phyloP scores from a whole-genome alignment of 92 coral and sea anemone genomes.

The Paragorgia papillata region DNA sequence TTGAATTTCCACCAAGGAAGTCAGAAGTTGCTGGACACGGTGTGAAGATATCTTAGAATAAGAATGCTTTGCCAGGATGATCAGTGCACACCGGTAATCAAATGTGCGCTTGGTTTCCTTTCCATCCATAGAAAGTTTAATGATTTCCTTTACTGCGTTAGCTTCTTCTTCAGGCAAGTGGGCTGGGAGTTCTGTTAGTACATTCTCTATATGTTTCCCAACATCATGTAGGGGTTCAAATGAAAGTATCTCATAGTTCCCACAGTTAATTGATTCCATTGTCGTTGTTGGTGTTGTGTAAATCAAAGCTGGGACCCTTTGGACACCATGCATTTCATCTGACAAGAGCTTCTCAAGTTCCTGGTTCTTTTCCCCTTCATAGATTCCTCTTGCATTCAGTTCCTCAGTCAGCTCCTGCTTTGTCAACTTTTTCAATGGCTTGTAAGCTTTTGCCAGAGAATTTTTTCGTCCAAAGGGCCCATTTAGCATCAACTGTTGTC shows the following conservation, averaged over 20 bases:
- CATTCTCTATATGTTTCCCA: slow-evolving; percentile 44
- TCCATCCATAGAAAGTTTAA: slow-evolving; percentile 39
- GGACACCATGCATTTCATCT: too few relatives aligned
- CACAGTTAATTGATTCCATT: slow-evolving; percentile 33
- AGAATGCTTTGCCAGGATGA: slow-evolving; percentile 43
- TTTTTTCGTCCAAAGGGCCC: slow-evolving; percentile 8
- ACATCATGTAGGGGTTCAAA: too few relatives aligned
- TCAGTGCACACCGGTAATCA: too few relatives aligned
- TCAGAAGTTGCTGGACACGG: slow-evolving; percentile 50
- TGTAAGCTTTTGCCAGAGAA: too few relatives aligned
- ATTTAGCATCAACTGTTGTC: slow-evolving; percentile 11
- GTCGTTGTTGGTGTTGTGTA: slow-evolving; percentile 7
- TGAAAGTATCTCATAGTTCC: slow-evolving; percentile 59
- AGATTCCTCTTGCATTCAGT: too few relatives aligned
- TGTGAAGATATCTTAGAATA: slow-evolving; percentile 39
- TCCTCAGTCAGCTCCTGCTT: too few relatives aligned
- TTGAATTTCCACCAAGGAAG: too few relatives aligned
- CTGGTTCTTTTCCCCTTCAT: background rate
- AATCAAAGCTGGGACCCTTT: too few relatives aligned
- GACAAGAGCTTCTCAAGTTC: too few relatives aligned
- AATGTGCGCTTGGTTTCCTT: too few relatives aligned
- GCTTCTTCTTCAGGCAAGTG: slow-evolving; percentile 53
- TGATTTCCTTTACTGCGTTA: slow-evolving; percentile 2
- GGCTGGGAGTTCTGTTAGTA: slow-evolving; percentile 52
- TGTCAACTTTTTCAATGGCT: too few relatives aligned